phyloP scores from a whole-genome alignment of 2,113 vertebrate species.

The Daboia siamensis region DNA sequence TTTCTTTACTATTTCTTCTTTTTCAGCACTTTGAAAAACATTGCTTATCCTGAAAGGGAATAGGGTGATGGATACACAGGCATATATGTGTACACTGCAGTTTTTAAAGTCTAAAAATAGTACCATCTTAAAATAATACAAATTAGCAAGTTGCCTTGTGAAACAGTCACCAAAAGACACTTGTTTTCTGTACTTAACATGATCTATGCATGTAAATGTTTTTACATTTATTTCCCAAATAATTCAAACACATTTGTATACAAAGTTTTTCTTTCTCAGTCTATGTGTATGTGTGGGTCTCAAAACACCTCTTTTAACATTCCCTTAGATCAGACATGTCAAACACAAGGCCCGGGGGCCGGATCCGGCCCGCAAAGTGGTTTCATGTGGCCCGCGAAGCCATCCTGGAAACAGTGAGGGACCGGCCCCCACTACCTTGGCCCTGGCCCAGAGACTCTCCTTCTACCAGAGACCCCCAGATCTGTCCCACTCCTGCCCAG shows the following conservation, averaged over 20 bases:
- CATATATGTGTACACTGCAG: background rate
- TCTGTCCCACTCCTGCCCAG: too few relatives aligned
- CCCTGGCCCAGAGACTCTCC: too few relatives aligned
- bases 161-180: background rate
- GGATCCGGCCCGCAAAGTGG: too few relatives aligned
- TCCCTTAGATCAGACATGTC: background rate
- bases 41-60: background rate
- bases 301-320: background rate
- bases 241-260: background rate
- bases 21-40: background rate
- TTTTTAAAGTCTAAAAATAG: background rate
- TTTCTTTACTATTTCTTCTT: background rate
- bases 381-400: too few relatives aligned
- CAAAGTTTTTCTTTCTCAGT: background rate
- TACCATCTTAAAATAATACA: background rate
- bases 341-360: too few relatives aligned
- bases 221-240: background rate
- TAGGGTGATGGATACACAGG: background rate
- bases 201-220: background rate
- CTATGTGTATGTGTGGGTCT: background rate
- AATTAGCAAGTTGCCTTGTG: background rate
- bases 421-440: too few relatives aligned
- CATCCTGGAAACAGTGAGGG: too few relatives aligned
- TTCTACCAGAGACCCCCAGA: too few relatives aligned
- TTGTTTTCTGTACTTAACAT: background rate